Evolutionary conservation across 1,140 invertebrate species (phyloP), one percentile per base, ranked within the genome.

Genomic region (Harpegnathos saltator): DNA sequence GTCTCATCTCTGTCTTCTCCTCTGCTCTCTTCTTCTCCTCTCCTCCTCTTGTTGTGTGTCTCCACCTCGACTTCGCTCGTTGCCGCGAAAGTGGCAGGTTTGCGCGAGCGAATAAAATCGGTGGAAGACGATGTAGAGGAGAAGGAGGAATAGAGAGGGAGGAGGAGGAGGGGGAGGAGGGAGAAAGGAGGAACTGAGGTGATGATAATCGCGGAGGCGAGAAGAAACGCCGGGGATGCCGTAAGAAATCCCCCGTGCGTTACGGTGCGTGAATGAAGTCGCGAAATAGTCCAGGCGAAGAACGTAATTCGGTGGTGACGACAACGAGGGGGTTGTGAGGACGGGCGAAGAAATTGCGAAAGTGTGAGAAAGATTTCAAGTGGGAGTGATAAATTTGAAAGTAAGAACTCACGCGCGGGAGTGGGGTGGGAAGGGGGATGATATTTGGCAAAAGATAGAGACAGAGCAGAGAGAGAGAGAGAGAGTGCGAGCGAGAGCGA

Each of bases 31-130:
- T 38, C 74, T 26, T 26, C 48, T 33, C 15, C 52, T 54, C 15
- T 15, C 7, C 38, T 44, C 38, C 38, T 44, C 38, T n/a, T 11
- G 65, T 19, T 69, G 52, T 78, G 63, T 69, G 52, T 69, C 74
- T 66, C 74, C 62, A 68, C 29, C 63, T 80, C 75, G 50, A 33
- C 33, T 17, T 71, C 50, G 62, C 50, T 78, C 75, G 19, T 78
- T 50, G 63, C 33, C 63, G 75, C 50, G 65, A 71, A 65, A 38
- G 48, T 26, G 65, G 52, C 65, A 58, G 63, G 52, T 22, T 44
- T 19, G 63, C 69, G 17, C n/a, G n/a, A n/a, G 38, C 63, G 54
- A 80, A 80, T 80, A 71, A 80, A 80, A 71, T 38, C 65, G 33
- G 52, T 29, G 65, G 24, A 58, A 38, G 44, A 38, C 33, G 75